Base-by-base conservation (phyloP, 1,140 invertebrate species). In the Papilio polyxenes region DNA sequence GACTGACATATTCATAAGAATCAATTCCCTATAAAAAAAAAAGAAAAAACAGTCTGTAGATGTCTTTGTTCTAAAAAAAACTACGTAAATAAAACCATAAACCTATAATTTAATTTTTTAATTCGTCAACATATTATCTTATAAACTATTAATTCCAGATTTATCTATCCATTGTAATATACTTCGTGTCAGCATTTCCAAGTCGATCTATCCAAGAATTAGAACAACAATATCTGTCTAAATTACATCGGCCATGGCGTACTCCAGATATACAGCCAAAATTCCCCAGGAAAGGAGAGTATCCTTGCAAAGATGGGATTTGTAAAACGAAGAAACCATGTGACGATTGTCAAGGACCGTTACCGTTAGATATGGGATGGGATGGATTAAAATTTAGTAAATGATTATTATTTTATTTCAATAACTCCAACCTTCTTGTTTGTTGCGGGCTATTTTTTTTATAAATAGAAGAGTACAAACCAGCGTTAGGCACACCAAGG, bases 221-320 rank as follows among this genome's bases (percentile, higher is more conserved):
- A 37, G 89, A 91, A 82, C 83, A 88, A 11, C 76, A 82, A 2
- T 87, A 89, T 83, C 72, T 89, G 10, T 82, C 89, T 51, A 86
- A 88, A 23, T 85, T 90, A 0, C 83, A 89, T 75, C 85, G 86
- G 69, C 89, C 90, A 1, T 90, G 87, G 87, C 83, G 82, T 65
- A 86, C 59, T 0, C 81, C 84, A 1, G 86, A 88, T 15, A 82
- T 75, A 13, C 82, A 85, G 0, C 69, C 85, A 1, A 74, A 87
- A 9, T 83, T 85, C 48, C 89, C 89, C 0, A 83, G 88, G 20
- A 91, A 91, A 80, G 90, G 90, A 13, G 88, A 91, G 37, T 81
- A 81, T n/a, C 76, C 80, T 0, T 91, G 89, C 53, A 87, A 86
- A 51, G 83, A 81, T 6, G 85, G 86, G 0, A 53, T 83, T 3